Base-by-base conservation (phyloP, 2,888 invertebrate species). In the Andrena dorsata region DNA sequence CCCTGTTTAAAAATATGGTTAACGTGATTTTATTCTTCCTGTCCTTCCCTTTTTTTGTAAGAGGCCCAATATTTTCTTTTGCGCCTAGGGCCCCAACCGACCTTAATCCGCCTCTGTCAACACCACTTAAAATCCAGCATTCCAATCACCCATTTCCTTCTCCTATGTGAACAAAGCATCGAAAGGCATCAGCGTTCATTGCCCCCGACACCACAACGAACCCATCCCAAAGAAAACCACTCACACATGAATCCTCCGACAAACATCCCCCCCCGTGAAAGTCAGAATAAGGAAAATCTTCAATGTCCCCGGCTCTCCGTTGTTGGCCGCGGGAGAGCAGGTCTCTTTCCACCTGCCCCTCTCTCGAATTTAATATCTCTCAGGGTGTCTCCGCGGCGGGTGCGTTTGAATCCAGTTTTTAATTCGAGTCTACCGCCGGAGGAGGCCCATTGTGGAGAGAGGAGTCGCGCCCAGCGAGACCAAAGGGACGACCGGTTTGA, bases 331-430 rank as follows among this genome's bases (percentile, higher is more conserved):
- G 3, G 61, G 49, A 20, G 23, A 13, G n/a, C 13, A 2, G 51
- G 35, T 41, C 35, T 13, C 41, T 41, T 16, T 5, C 41, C 41
- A 41, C 41, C 16, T 10, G 23, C n/a, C n/a, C 64, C 26, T 53
- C 68, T 47, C 53, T 16, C 53, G 66, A 77, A 77, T 65, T 71
- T 71, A 66, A 65, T 66, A 70, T 70, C 69, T 23, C 65, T 8
- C 30, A 4, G 23, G 51, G 77, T 64, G 51, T 64, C 70, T n/a
- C 26, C 68, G 47, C 64, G 63, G 61, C 49, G 3, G 75, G 35
- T 41, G 72, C 79, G 68, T 79, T 73, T 79, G 64, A 72, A 80
- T 80, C 65, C 58, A 60, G 35, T 75, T 71, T 66, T 75, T 75
- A 82, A 80, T 80, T 70, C 80, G 64, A 60, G 65, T 64, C 64